A percentile compares a stretch with the other conserved stretches of the same genome.
phyloP scores from a whole-genome alignment of 1,140 invertebrate species.

The Heliconius melpomene region DNA sequence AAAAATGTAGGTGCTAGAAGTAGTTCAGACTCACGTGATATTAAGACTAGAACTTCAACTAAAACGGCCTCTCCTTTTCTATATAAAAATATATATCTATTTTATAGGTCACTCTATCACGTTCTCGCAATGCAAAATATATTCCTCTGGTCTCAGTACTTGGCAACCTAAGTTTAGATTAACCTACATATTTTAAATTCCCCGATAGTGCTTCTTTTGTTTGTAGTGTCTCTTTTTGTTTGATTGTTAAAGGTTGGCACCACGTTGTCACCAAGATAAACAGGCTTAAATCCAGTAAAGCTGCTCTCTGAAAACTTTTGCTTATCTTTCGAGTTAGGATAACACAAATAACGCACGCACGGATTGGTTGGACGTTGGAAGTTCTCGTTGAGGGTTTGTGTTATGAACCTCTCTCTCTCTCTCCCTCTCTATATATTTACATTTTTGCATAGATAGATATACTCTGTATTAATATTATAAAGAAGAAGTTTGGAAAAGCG shows the following conservation, averaged over 20 bases:
- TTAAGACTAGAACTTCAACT: no score
- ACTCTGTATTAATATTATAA: no score
- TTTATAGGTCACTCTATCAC: neutral
- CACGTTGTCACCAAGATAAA: slow-evolving; percentile 19
- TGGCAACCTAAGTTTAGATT: slow-evolving; percentile 6
- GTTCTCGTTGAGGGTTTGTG: neutral
- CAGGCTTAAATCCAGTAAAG: slow-evolving; percentile 15
- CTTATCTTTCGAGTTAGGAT: slow-evolving; percentile 22
- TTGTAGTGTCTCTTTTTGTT: slow-evolving; percentile 17
- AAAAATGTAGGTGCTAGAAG: no score
- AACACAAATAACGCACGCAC: slow-evolving; percentile 20
- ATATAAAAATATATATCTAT: no score
- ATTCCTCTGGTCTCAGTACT: neutral
- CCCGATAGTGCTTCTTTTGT: neutral
- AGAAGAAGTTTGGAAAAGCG: no score
- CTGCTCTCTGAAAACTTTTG: slow-evolving; percentile 13
- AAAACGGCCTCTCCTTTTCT: no score
- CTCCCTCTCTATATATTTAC: neutral
- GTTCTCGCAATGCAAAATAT: neutral
- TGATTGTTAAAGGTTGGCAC: slow-evolving; percentile 17
- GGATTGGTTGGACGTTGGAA: slow-evolving; percentile 9
- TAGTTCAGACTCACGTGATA: no score
- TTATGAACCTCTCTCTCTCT: neutral
- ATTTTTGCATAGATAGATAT: neutral
- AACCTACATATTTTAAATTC: slow-evolving; percentile 9